phyloP scores from a whole-genome alignment of 2,888 invertebrate species.

The Amitus sp. region DNA sequence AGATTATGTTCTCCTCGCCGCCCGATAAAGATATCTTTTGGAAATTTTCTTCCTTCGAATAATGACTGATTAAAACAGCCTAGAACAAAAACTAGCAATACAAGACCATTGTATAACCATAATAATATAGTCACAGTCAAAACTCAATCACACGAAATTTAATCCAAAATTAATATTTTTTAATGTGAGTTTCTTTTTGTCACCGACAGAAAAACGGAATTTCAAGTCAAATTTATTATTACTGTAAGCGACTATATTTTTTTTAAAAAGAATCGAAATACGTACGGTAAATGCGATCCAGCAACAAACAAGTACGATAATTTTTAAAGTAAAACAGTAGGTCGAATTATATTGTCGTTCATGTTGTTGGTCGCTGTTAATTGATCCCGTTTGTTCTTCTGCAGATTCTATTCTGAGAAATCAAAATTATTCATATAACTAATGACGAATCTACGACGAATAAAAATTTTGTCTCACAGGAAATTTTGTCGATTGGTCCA shows the following conservation, averaged over 20 bases:
- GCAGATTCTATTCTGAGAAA: neutral
- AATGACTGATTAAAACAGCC: constrained; percentile 74
- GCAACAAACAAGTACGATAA: constrained; percentile 70
- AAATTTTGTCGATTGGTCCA: no score
- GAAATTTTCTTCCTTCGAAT: constrained; percentile 72
- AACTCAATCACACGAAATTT: constrained; percentile 8
- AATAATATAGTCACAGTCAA: no score
- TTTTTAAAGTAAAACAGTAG: constrained; percentile 66
- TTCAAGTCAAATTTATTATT: no score
- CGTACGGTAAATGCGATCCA: constrained; percentile 76
- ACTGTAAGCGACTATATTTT: neutral
- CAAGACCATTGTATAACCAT: no score
- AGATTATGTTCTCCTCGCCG: constrained; percentile 30
- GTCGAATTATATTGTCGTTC: constrained; percentile 36
- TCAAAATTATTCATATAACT: no score
- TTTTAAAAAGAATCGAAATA: constrained; percentile 20
- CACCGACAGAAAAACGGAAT: no score
- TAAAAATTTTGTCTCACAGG: no score
- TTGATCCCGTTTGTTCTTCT: constrained; percentile 13
- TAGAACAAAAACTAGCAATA: constrained; percentile 41
- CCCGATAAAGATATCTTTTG: constrained; percentile 74
- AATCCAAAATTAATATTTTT: no score
- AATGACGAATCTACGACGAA: no score
- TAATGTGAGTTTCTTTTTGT: no score
- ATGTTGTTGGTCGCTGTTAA: constrained; percentile 22